Evolutionary conservation across 1,140 invertebrate genomes (phyloP), one percentile per base, ranked within the genome.

Genomic region (Fopius arisanus): DNA sequence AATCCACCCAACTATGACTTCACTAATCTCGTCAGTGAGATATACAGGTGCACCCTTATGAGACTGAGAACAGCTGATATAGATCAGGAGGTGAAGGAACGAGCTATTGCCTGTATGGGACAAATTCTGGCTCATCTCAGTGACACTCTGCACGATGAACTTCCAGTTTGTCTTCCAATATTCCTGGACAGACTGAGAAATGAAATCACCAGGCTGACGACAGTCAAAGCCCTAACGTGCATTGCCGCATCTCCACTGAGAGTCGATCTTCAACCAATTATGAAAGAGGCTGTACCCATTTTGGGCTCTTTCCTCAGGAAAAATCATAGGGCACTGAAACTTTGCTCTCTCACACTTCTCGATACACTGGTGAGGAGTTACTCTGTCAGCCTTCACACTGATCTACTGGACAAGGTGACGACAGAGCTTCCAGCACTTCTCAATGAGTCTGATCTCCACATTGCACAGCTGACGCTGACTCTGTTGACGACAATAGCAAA

Each of bases 31-130:
- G 93, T 95, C 1, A 89, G 89, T 2, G 92, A 94, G 68, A 91
- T 99, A 78, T 99, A 98, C 86, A 88, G 91, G 37, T 96, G 94
- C 79, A 97, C 96, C 0, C 87, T 98, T 66, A 91, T 93, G 67
- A 90, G 97, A 76, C 88, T 99, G 3, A 94, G 93, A 81, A 96
- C 97, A n/a, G 94, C 97, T 0, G 97, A 98, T 84, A 97, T 99
- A 78, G 97, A 99, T 89, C 98, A 99, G 84, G 97, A 99, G 90
- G 97, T 99, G 0, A 99, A 99, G 84, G 98, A 99, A 83, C 90
- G 97, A 72, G 97, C 98, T 4, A 99, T 99, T 72, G 95, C 97
- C 1, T 97, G 97, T 80, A 98, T 98, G 95, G 97, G 96, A 23
- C 96, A 98, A 86, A 95, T 98, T 48, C 92, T 99, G 29, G 94